These are phyloP conservation scores for Noctuana brunneofusca DNA, from an alignment of 2,888 invertebrate genomes.

Conservation along the genomic window DNA sequence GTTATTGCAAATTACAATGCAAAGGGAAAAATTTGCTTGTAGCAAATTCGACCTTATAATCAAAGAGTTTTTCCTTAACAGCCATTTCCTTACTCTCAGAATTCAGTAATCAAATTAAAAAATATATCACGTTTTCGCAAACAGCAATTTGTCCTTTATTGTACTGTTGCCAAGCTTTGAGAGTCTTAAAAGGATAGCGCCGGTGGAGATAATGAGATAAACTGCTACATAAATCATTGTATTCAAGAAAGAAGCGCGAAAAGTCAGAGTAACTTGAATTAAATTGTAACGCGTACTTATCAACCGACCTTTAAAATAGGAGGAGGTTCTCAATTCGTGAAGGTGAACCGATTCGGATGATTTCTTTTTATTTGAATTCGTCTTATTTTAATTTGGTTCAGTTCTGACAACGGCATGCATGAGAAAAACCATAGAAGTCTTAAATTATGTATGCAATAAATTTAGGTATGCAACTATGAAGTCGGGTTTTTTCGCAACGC, in stretches of 20 bases:
- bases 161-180: slow-evolving; percentile 26
- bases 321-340: too few relatives aligned
- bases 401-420: too few relatives aligned
- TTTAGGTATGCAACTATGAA: too few relatives aligned
- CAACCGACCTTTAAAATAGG: too few relatives aligned
- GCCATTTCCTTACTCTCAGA: not conserved
- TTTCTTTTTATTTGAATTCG: too few relatives aligned
- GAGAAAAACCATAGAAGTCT: too few relatives aligned
- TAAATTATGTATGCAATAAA: too few relatives aligned
- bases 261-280: not conserved
- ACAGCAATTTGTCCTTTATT: slow-evolving; percentile 26
- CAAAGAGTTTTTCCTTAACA: not conserved
- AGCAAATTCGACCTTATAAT: not conserved
- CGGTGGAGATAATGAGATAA: slow-evolving; percentile 26
- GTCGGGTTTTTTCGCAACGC: too few relatives aligned
- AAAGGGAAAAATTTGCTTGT: not conserved
- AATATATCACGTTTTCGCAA: slow-evolving; percentile 23
- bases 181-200: slow-evolving; percentile 18
- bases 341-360: too few relatives aligned
- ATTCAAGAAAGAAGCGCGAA: not conserved
- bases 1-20: not conserved
- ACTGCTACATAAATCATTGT: slow-evolving; percentile 16
- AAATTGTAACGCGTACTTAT: not conserved
- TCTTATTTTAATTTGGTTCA: too few relatives aligned
- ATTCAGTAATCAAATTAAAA: slow-evolving; percentile 10